phyloP scores from a whole-genome alignment of 2,113 vertebrate species.

The Anhinga rufa region DNA sequence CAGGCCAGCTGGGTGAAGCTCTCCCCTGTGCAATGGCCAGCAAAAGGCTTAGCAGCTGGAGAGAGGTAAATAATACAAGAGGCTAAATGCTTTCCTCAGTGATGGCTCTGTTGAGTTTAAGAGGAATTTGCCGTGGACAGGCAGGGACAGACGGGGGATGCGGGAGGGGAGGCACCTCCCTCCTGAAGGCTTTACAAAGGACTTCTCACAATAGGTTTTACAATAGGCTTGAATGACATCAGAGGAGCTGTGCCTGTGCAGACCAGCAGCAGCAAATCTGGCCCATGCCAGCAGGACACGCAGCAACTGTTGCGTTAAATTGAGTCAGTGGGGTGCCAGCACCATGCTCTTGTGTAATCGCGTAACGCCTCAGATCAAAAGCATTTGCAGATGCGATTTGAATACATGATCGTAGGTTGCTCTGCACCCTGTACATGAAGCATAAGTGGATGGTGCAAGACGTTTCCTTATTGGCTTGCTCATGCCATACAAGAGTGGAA shows the following conservation, averaged over 20 bases:
- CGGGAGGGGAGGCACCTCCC: neutral
- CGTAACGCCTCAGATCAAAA: neutral
- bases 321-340: neutral
- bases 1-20: neutral
- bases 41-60: neutral
- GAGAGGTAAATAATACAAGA: neutral
- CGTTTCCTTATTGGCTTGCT: neutral
- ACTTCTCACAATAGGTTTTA: constrained; percentile 25
- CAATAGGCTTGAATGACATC: neutral
- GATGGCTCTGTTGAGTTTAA: neutral
- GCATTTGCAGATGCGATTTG: neutral
- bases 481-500: neutral
- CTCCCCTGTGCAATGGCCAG: neutral
- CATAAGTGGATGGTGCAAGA: neutral
- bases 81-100: neutral
- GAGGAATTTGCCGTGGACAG: neutral
- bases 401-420: neutral
- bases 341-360: neutral
- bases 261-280: neutral
- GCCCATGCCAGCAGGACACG: neutral
- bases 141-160: neutral
- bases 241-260: neutral
- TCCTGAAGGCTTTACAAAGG: neutral
- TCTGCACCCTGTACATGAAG: neutral
- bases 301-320: neutral